These are phyloP conservation scores for Stegana nigrithorax DNA, from an alignment of 2,888 invertebrate genomes.

Conservation along the genomic window DNA sequence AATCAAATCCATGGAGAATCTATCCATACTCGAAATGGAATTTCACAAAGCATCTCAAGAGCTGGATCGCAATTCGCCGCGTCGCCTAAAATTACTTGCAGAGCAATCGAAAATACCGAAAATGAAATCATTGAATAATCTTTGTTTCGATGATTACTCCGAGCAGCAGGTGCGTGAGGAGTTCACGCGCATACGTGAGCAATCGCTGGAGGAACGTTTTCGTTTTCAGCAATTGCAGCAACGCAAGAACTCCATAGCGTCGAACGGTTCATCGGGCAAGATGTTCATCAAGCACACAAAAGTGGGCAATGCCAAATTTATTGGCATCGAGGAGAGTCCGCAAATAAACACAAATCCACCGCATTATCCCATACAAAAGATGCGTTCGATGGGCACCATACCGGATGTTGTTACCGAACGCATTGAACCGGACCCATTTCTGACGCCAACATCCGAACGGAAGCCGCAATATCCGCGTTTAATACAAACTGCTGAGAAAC, in stretches of 20 bases:
- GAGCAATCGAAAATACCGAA: slow-evolving; percentile 61
- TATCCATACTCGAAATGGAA: slow-evolving; percentile 67
- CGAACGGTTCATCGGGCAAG: slow-evolving; percentile 55
- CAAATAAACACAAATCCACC: slow-evolving; percentile 16
- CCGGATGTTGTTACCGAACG: slow-evolving; percentile 66
- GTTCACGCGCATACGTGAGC: slow-evolving; percentile 59
- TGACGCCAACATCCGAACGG: slow-evolving; percentile 66
- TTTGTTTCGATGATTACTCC: slow-evolving; percentile 62
- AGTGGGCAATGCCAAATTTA: slow-evolving; percentile 68
- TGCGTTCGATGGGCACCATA: slow-evolving; percentile 68
- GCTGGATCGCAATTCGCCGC: slow-evolving; percentile 65
- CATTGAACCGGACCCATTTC: slow-evolving; percentile 65
- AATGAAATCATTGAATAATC: slow-evolving; percentile 67
- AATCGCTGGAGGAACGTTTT: slow-evolving; percentile 53
- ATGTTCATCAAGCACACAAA: slow-evolving; percentile 61
- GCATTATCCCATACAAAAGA: slow-evolving; percentile 66
- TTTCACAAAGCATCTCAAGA: slow-evolving; percentile 66
- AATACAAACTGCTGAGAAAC: slow-evolving; percentile 58
- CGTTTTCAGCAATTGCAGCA: slow-evolving; percentile 46
- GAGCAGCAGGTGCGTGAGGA: slow-evolving; percentile 60
- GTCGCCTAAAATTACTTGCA: slow-evolving; percentile 58
- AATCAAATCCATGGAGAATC: slow-evolving; percentile 68
- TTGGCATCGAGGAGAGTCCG: slow-evolving; percentile 58
- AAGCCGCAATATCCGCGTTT: slow-evolving; percentile 53
- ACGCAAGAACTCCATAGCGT: slow-evolving; percentile 57